Percentiles rank a stretch among this genome's conserved stretches.
Evolutionary conservation across 2,797 vertebrate genomes (phyloP).

Genomic region (Coreius guichenoti): DNA sequence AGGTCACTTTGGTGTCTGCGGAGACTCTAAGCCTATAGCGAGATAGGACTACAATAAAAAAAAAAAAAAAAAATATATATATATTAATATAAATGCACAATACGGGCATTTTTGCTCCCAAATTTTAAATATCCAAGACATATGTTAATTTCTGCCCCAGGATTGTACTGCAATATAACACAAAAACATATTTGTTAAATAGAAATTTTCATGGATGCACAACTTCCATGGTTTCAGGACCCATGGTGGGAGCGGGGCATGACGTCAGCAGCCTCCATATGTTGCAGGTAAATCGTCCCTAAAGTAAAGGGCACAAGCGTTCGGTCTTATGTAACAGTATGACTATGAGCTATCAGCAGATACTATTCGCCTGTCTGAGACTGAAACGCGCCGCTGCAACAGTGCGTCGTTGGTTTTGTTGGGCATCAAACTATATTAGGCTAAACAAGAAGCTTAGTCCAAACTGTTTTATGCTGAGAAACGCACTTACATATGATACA

Average conservation of each 20-base stretch:
- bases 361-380: background rate
- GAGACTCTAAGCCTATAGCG: background rate
- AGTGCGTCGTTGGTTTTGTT: background rate
- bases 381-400: constrained; percentile 5
- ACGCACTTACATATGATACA: background rate
- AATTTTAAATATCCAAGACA: background rate
- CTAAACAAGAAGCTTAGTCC: background rate
- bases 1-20: background rate
- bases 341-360: background rate
- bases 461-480: background rate
- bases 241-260: background rate
- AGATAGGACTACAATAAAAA: background rate
- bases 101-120: background rate
- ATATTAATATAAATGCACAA: background rate
- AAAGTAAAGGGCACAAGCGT: constrained; percentile 7
- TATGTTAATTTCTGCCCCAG: too few relatives aligned
- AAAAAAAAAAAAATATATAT: too few relatives aligned
- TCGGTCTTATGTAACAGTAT: background rate
- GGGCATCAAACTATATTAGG: background rate
- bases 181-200: background rate
- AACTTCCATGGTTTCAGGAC: background rate
- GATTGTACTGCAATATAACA: background rate
- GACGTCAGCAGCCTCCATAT: constrained; percentile 3
- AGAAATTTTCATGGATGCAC: background rate
- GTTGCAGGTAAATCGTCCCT: constrained; percentile 25